These are phyloP conservation scores for Aculops lycopersici DNA, from an alignment of 1,140 invertebrate species.

Conservation along the genomic window DNA sequence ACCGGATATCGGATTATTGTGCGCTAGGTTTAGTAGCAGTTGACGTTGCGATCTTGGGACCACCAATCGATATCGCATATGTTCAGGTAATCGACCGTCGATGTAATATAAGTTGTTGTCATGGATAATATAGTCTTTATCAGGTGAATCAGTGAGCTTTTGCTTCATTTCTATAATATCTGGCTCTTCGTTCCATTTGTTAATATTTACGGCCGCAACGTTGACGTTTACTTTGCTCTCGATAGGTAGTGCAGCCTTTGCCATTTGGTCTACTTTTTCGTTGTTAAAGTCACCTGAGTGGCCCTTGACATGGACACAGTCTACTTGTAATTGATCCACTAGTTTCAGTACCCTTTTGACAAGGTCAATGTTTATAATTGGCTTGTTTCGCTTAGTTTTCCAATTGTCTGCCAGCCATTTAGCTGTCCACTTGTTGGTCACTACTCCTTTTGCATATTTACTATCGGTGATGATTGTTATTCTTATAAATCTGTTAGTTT, in stretches of 20 bases:
- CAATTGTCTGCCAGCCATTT: neutral
- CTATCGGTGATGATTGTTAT: neutral
- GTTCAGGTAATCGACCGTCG: neutral
- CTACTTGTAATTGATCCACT: neutral
- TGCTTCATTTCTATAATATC: neutral
- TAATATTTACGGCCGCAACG: neutral
- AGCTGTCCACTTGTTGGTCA: neutral
- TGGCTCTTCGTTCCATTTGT: neutral
- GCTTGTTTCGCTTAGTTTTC: neutral
- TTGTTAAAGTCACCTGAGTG: neutral
- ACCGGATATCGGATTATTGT: neutral
- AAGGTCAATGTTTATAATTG: neutral
- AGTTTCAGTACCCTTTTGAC: neutral
- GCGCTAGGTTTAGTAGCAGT: neutral
- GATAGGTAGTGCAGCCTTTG: neutral
- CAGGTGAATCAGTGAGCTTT: neutral
- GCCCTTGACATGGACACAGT: neutral
- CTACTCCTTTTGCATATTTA: neutral
- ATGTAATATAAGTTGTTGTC: neutral
- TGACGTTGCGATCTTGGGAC: neutral
- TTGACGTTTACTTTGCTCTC: neutral
- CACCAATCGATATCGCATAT: neutral
- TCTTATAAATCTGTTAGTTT: neutral
- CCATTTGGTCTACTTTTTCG: neutral
- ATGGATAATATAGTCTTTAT: neutral